phyloP scores from a whole-genome alignment of 2,113 vertebrate genomes.

The Phalacrocorax brasilianus region DNA sequence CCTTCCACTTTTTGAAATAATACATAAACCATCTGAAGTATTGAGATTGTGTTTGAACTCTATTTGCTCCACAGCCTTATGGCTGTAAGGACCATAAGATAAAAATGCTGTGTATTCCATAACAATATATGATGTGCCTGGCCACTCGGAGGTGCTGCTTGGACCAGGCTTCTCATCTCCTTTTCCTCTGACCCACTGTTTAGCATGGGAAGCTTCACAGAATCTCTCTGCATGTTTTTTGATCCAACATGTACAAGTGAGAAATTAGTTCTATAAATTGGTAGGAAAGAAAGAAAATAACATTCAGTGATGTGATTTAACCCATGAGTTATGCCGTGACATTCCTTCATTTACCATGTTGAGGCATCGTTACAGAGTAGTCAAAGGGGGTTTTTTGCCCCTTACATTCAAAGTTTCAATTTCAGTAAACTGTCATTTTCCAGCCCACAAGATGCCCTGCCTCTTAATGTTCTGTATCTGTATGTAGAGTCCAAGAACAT shows the following conservation, averaged over 20 bases:
- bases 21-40: background rate
- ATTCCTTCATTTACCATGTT: background rate
- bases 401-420: background rate
- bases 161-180: background rate
- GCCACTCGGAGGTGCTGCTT: background rate
- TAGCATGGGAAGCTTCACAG: background rate
- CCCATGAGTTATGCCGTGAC: accelerated
- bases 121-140: background rate
- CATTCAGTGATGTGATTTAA: background rate
- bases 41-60: background rate
- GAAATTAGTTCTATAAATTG: background rate
- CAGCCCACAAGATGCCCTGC: background rate
- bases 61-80: background rate
- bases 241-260: background rate
- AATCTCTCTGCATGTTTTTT: background rate
- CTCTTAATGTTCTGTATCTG: background rate
- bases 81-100: background rate
- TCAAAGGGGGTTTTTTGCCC: background rate
- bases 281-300: background rate
- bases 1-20: background rate
- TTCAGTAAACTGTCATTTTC: background rate
- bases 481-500: background rate
- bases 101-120: background rate
- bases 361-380: background rate
- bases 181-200: background rate